Percentiles rank a stretch among this genome's conserved stretches.
Conservation (phyloP, 2,797 vertebrate species). For the Esox lucius region DNA sequence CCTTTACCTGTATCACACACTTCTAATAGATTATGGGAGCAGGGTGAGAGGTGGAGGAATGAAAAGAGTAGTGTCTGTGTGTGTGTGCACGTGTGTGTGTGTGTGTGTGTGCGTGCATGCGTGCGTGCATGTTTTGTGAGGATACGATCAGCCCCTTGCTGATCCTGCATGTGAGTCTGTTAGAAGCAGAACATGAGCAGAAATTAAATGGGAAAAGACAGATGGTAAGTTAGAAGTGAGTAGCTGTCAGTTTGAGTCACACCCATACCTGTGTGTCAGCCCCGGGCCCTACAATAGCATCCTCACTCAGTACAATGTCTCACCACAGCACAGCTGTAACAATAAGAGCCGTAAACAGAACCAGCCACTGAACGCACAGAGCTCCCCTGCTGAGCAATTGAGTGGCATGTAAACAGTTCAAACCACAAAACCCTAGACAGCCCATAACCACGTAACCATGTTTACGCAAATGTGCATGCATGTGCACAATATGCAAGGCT, state of each 20-base stretch:
- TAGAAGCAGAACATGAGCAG: conserved; percentile 14
- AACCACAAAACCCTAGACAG: background rate
- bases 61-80: background rate
- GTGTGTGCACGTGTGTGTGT: background rate
- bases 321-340: conserved; percentile 9
- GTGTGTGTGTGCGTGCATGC: background rate
- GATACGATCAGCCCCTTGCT: background rate
- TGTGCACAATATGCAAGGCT: background rate
- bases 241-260: conserved; percentile 28
- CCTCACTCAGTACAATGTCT: conserved; percentile 14
- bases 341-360: background rate
- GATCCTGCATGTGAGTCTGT: conserved; percentile 26
- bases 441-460: background rate
- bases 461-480: background rate
- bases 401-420: background rate
- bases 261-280: conserved; percentile 20
- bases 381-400: background rate
- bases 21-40: background rate
- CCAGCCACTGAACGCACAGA: background rate
- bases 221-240: conserved; percentile 24
- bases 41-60: background rate
- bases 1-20: background rate
- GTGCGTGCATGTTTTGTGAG: background rate
- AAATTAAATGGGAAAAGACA: conserved; percentile 22
- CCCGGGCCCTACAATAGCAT: conserved; percentile 24